Evolutionary conservation across 1,140 invertebrate species (phyloP), one percentile per base, ranked within the genome.

Genomic region (Cydia fagiglandana): DNA sequence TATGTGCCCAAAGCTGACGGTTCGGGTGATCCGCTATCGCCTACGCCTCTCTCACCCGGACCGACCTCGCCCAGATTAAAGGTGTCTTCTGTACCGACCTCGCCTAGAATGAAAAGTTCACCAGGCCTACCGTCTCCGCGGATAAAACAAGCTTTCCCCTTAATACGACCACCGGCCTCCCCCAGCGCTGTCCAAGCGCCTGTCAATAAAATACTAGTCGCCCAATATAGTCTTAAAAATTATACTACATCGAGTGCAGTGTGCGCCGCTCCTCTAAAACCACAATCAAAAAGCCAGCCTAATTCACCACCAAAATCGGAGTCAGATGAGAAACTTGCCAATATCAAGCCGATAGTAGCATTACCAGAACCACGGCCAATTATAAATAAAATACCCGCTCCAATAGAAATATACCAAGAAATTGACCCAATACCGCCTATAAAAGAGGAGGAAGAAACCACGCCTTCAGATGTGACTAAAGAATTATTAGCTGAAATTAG

Each of bases 1-100:
- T 98, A 96, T 84, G 96, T 98, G 80, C 97, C 97, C 61, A 93
- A 94, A 88, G 93, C 94, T 41, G 88, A 94, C 61, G 93, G 94
- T 64, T 94, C 93, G 7, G 91, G 93, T 17, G 94, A 95, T 84
- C 94, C 94, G 12, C 88, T 94, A 82, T 94, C 94, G 66, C 94
- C 93, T 53, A 94, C 93, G 64, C 92, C 93, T 64, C 84, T 94
- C 79, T 95, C 94, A 10, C 94, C 95, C 10, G 94, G 94, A 76
- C 94, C 94, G 17, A 94, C 94, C 17, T 95, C 94, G 47, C 94
- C 94, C n/a, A 90, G 94, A 87, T 86, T 93, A 83, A 93, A 94
- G 90, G 94, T 94, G 76, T 93, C 94, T 9, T 96, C 96, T 75
- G 95, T 96, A 77, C 96, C 96, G 74, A 96, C 96, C 10, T 96